Evolutionary conservation across 2,888 invertebrate genomes (phyloP).

Genomic region (Linnaemya tessellans): DNA sequence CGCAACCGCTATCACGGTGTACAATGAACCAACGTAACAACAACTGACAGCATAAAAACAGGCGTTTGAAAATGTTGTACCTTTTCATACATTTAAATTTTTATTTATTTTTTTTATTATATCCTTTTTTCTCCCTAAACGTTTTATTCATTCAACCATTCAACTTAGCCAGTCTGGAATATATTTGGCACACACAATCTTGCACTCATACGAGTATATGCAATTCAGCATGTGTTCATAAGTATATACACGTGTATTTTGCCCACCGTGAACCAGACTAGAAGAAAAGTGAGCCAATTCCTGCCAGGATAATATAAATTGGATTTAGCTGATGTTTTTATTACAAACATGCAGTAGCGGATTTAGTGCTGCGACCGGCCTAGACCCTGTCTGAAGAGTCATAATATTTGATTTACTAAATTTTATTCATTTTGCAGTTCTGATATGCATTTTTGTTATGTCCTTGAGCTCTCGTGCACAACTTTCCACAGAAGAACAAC

Average conservation of each 20-base stretch:
- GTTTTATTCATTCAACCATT: conserved; percentile 30
- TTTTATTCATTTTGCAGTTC: no score
- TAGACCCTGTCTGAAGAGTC: no score
- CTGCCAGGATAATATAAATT: neutral
- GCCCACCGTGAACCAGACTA: neutral
- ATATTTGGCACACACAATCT: neutral
- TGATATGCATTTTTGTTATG: no score
- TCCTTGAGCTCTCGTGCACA: no score
- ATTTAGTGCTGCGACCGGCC: no score
- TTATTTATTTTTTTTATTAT: neutral
- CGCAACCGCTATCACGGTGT: neutral
- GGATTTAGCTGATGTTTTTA: no score
- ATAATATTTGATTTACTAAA: no score
- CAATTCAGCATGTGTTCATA: no score
- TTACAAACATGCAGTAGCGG: no score
- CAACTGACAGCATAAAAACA: conserved; percentile 16
- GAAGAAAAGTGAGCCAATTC: neutral
- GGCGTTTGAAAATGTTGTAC: conserved; percentile 26
- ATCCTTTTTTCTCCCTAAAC: conserved; percentile 5
- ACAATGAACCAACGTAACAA: conserved; percentile 28
- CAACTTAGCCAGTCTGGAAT: conserved; percentile 33
- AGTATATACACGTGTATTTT: no score
- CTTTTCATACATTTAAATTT: conserved; percentile 23
- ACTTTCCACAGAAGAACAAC: no score
- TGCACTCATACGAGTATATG: neutral